phyloP scores from a whole-genome alignment of 2,888 invertebrate genomes.

The Stictocephala bisonia region DNA sequence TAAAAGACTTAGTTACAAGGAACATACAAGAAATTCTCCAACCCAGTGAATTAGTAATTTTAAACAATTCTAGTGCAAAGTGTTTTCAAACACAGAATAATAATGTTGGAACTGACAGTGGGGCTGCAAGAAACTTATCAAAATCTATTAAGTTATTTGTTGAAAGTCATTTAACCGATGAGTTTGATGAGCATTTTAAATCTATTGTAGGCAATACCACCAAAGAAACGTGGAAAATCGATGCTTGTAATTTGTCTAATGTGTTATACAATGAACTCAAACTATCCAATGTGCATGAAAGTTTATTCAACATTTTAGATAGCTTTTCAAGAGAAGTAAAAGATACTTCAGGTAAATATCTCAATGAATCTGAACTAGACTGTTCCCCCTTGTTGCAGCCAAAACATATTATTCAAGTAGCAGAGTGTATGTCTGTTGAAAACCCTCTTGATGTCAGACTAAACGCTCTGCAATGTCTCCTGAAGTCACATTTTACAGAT shows the following conservation, averaged over 20 bases:
- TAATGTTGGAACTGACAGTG: too few species aligned
- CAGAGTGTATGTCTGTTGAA: conserved; percentile 34
- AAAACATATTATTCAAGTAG: conserved; percentile 32
- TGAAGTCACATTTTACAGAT: conserved; percentile 45
- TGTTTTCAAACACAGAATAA: too few species aligned
- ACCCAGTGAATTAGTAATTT: too few species aligned
- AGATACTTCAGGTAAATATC: neutral
- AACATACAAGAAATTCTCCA: too few species aligned
- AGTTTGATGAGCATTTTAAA: too few species aligned
- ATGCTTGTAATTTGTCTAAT: conserved; percentile 43
- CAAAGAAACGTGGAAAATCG: conserved; percentile 38
- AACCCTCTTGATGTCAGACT: conserved; percentile 40
- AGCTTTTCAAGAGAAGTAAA: conserved; percentile 32
- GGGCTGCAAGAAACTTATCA: too few species aligned
- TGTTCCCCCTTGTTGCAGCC: conserved; percentile 32
- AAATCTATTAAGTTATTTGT: too few species aligned
- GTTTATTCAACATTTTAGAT: conserved; percentile 44
- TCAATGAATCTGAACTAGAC: neutral
- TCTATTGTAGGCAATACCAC: too few species aligned
- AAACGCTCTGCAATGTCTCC: conserved; percentile 34
- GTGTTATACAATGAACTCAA: conserved; percentile 8
- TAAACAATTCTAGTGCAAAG: too few species aligned
- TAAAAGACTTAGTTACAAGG: too few species aligned
- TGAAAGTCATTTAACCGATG: too few species aligned
- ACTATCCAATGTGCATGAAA: conserved; percentile 36